These are phyloP conservation scores for Geophilus truncorum DNA, from an alignment of 2,888 invertebrate genomes.

Conservation along the genomic window DNA sequence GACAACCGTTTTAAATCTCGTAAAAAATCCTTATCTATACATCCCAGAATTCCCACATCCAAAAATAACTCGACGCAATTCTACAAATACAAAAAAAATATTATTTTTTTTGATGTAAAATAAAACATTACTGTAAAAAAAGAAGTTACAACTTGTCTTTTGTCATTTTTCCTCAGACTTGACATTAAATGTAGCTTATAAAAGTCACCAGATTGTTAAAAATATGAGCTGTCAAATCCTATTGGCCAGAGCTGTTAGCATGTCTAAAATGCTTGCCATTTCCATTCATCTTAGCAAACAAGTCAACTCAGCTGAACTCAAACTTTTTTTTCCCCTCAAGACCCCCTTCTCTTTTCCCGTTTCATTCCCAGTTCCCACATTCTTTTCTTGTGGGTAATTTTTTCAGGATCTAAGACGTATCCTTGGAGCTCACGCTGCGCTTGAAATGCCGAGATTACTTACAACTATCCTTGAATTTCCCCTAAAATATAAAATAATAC, in stretches of 20 bases:
- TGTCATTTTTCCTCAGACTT: background rate
- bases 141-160: background rate
- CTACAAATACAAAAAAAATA: background rate
- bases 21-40: no score
- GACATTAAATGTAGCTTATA: conserved; percentile 1
- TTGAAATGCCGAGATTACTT: background rate
- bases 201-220: conserved; percentile 1
- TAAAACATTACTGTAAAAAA: no score
- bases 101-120: no score
- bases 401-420: conserved; percentile 7
- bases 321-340: background rate
- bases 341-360: background rate
- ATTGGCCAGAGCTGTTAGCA: conserved; percentile 6
- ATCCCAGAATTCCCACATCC: background rate
- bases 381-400: conserved; percentile 13
- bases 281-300: conserved; percentile 7
- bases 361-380: background rate
- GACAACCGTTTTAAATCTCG: background rate
- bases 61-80: background rate
- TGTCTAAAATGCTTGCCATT: conserved; percentile 6
- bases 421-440: background rate
- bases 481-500: background rate
- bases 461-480: background rate
- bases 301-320: conserved; percentile 10
- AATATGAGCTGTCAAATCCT: background rate